phyloP scores from a whole-genome alignment of 2,113 vertebrate species.

The Ginglymostoma cirratum region DNA sequence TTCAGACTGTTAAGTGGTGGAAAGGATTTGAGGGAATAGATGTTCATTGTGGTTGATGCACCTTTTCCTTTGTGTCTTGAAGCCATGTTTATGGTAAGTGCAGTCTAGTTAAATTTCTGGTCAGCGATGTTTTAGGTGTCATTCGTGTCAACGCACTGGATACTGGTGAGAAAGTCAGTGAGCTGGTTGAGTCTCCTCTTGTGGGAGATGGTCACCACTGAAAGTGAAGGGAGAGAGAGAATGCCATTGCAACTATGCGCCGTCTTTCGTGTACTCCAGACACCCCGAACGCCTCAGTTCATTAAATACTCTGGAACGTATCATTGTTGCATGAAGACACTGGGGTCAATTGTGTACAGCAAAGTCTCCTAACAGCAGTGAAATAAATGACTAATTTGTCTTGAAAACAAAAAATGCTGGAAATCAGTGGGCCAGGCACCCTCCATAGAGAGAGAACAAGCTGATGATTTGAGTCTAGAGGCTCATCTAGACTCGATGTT shows the following conservation, averaged over 20 bases:
- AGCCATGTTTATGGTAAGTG: neutral
- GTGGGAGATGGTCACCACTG: neutral
- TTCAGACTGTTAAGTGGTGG: neutral
- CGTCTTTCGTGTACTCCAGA: neutral
- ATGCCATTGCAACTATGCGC: neutral
- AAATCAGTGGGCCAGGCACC: too few relatives aligned
- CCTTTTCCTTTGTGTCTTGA: neutral
- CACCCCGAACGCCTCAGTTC: neutral
- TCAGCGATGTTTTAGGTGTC: too few relatives aligned
- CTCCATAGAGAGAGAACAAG: too few relatives aligned
- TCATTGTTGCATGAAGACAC: neutral
- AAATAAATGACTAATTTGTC: too few relatives aligned
- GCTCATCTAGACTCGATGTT: too few relatives aligned
- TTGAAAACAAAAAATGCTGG: too few relatives aligned
- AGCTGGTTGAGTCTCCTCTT: neutral
- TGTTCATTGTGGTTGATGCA: neutral
- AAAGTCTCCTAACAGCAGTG: too few relatives aligned
- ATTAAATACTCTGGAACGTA: neutral
- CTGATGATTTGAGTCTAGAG: too few relatives aligned
- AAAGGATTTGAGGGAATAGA: neutral
- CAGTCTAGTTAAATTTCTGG: neutral
- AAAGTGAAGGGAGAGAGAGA: neutral
- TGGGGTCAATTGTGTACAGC: neutral
- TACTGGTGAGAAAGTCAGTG: neutral
- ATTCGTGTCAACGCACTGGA: neutral